phyloP scores from a whole-genome alignment of 2,797 vertebrate species.

The Carapus acus region DNA sequence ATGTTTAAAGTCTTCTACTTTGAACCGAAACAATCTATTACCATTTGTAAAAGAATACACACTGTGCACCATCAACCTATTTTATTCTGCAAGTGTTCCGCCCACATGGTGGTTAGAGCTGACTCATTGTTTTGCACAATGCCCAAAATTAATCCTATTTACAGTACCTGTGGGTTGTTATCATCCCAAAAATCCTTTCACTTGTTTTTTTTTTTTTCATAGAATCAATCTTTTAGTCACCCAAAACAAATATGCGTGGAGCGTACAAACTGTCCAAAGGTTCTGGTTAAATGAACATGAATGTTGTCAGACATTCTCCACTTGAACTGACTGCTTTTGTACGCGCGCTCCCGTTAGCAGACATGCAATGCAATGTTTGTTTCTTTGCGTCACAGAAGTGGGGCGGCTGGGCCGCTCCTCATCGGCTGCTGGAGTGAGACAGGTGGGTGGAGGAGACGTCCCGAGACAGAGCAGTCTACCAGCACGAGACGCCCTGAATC shows the following conservation, averaged over 20 bases:
- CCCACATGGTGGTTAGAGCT: slow-evolving; percentile 1
- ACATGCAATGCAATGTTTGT: slow-evolving; percentile 44
- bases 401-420: slow-evolving; percentile 89
- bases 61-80: slow-evolving; percentile 9
- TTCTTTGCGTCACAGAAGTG: slow-evolving; percentile 73
- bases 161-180: background rate
- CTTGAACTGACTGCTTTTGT: slow-evolving; percentile 29
- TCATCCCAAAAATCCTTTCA: background rate
- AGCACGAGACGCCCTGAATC: slow-evolving; percentile 76
- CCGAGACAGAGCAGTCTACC: slow-evolving; percentile 84
- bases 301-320: slow-evolving; percentile 6
- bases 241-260: slow-evolving; percentile 19
- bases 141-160: background rate
- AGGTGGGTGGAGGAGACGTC: slow-evolving; percentile 75
- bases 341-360: slow-evolving; percentile 39
- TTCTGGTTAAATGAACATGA: slow-evolving; percentile 1
- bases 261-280: slow-evolving; percentile 8
- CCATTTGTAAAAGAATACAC: background rate
- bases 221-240: slow-evolving; percentile 2
- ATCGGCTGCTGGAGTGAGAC: slow-evolving; percentile 87
- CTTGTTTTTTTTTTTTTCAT: slow-evolving; percentile 1
- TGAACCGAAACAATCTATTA: background rate
- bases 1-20: slow-evolving; percentile 2
- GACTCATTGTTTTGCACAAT: slow-evolving; percentile 7
- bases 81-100: background rate